phyloP scores from a whole-genome alignment of 2,888 invertebrate genomes.

The Reticulitermes lucifugus region DNA sequence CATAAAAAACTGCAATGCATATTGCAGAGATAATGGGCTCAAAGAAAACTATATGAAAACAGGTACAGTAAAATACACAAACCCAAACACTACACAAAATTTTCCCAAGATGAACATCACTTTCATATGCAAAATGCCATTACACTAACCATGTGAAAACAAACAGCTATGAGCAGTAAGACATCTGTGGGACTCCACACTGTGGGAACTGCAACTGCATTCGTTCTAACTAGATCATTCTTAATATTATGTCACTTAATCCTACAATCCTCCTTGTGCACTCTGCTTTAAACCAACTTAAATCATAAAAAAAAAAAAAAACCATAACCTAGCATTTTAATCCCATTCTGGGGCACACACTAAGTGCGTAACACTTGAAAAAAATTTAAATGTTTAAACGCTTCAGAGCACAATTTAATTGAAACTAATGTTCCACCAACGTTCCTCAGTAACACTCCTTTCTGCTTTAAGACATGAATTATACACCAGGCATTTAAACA shows the following conservation, averaged over 20 bases:
- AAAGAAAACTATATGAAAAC: not conserved
- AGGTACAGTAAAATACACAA: not conserved
- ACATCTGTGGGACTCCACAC: not conserved
- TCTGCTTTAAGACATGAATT: not conserved
- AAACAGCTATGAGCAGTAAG: not conserved
- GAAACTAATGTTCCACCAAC: not conserved
- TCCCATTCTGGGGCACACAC: not conserved
- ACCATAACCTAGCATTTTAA: not conserved
- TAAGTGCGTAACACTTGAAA: not conserved
- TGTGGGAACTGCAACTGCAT: not conserved
- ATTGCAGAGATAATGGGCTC: not conserved
- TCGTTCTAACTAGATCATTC: not conserved
- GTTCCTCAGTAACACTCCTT: not conserved
- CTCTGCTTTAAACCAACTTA: not conserved
- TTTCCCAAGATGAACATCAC: not conserved
- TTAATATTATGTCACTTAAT: not conserved
- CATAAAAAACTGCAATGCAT: not conserved
- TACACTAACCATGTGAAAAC: not conserved
- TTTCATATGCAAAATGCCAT: not conserved
- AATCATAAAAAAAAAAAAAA: not conserved
- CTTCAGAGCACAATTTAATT: not conserved
- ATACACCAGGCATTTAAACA: slow-evolving; percentile 2
- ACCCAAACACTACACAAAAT: slow-evolving; percentile 5
- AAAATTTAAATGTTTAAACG: not conserved
- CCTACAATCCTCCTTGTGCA: not conserved